Conservation (phyloP, 2,888 invertebrate genomes). For the Diachrysia chrysitis region DNA sequence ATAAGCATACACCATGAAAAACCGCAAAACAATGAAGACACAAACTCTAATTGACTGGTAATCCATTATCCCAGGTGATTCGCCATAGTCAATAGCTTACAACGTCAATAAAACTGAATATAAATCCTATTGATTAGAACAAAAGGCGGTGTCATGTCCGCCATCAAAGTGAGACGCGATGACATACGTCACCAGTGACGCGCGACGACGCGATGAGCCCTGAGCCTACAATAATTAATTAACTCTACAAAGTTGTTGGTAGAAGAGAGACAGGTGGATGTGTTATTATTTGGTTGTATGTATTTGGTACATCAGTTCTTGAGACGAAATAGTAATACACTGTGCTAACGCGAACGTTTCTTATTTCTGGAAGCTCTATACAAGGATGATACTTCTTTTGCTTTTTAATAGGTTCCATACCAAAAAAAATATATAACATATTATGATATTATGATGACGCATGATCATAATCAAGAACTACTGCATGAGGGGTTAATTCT, state of each 20-base stretch:
- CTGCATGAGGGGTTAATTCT: too few relatives aligned
- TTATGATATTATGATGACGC: too few relatives aligned
- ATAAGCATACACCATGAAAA: neutral
- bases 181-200: slow-evolving; percentile 4
- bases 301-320: too few relatives aligned
- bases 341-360: too few relatives aligned
- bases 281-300: neutral
- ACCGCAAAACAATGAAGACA: neutral
- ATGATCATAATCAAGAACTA: too few relatives aligned
- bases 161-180: neutral
- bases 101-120: neutral
- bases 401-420: too few relatives aligned
- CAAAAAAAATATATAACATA: too few relatives aligned
- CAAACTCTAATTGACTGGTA: neutral
- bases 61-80: neutral
- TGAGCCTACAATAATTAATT: neutral
- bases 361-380: neutral
- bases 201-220: neutral
- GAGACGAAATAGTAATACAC: too few relatives aligned
- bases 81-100: neutral
- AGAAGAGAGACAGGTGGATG: neutral
- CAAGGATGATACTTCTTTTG: neutral
- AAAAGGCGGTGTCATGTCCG: neutral
- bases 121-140: neutral
- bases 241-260: neutral